Percentiles rank a stretch among this genome's conserved stretches.
Evolutionary conservation across 2,888 invertebrate genomes (phyloP).

Genomic region (Malthinus seriepunctatus): DNA sequence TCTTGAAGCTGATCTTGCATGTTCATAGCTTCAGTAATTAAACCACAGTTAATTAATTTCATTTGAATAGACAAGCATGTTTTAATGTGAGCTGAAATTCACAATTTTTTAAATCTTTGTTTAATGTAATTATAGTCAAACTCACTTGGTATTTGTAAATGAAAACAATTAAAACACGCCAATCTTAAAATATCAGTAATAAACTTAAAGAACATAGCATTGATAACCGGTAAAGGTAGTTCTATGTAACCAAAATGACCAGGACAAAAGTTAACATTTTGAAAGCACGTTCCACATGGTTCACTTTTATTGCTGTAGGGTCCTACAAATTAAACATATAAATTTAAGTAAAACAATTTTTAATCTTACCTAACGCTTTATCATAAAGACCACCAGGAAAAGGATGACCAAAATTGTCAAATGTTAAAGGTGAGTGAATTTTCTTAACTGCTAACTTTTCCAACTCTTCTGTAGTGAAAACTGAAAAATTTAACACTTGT

Average conservation of each 20-base stretch:
- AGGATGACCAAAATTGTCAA: constrained; percentile 84
- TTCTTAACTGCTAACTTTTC: constrained; percentile 79
- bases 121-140: background rate
- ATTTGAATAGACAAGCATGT: constrained; percentile 65
- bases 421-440: constrained; percentile 75
- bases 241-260: constrained; percentile 97
- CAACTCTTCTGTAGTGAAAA: constrained; percentile 75
- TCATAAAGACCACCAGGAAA: constrained; percentile 90
- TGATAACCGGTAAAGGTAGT: constrained; percentile 84
- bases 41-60: constrained; percentile 72
- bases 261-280: constrained; percentile 69
- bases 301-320: constrained; percentile 67
- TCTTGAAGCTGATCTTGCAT: no score
- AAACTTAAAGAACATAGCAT: constrained; percentile 84
- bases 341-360: background rate
- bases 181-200: constrained; percentile 70
- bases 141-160: constrained; percentile 67
- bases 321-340: constrained; percentile 46
- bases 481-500: constrained; percentile 31
- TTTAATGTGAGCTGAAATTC: constrained; percentile 49
- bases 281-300: constrained; percentile 80
- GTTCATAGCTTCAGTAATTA: constrained; percentile 65
- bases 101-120: background rate
- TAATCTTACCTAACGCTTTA: constrained; percentile 67
- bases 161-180: constrained; percentile 72